Evolutionary conservation across 2,888 invertebrate genomes (phyloP).

Genomic region (Cremastinae sp.): DNA sequence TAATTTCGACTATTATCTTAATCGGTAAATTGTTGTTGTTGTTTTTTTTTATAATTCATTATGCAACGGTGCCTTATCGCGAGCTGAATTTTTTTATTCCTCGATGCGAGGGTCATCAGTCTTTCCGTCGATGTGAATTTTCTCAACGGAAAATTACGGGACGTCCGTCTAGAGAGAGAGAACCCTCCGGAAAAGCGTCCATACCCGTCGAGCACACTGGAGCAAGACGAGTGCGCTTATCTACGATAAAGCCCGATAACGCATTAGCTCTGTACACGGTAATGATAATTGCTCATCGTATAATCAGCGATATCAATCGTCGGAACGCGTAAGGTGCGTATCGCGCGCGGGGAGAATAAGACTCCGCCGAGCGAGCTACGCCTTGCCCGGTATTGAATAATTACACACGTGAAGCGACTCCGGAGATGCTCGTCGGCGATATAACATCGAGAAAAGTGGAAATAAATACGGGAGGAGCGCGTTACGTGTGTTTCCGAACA

Average conservation of each 20-base stretch:
- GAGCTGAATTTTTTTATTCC: too few relatives aligned
- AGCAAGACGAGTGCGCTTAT: constrained; percentile 54
- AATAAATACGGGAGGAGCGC: constrained; percentile 58
- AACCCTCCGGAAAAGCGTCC: constrained; percentile 42
- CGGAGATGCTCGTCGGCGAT: constrained; percentile 73
- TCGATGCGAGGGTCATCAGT: too few relatives aligned
- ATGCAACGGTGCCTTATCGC: too few relatives aligned
- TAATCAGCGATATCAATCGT: constrained; percentile 76
- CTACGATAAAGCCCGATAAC: constrained; percentile 69
- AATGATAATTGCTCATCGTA: constrained; percentile 74
- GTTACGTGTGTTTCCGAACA: constrained; percentile 66
- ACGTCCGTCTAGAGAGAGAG: background rate
- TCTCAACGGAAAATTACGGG: background rate
- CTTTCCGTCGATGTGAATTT: too few relatives aligned
- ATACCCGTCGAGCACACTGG: background rate
- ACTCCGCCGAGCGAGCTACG: constrained; percentile 8
- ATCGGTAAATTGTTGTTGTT: too few relatives aligned
- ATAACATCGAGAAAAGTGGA: constrained; percentile 67
- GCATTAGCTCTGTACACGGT: constrained; percentile 68
- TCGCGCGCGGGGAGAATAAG: constrained; percentile 63
- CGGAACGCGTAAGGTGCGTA: constrained; percentile 65
- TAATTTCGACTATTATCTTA: background rate
- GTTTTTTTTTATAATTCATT: background rate
- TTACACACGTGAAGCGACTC: constrained; percentile 72
- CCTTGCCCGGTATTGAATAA: constrained; percentile 72